Conservation (phyloP, 2,888 invertebrate species). For the Serripes groenlandicus region DNA sequence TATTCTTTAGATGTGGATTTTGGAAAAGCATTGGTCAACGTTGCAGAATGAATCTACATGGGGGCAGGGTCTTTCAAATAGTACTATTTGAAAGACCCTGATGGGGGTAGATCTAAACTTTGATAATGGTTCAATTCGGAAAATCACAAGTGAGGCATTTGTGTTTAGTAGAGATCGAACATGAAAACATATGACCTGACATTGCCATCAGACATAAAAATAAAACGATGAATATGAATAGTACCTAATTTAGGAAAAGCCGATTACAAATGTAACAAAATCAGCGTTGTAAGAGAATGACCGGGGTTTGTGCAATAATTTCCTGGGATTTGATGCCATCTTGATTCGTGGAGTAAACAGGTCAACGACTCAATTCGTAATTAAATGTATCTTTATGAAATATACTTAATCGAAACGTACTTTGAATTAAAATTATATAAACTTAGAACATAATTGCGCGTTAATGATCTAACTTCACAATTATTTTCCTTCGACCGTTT, state of each 20-base stretch:
- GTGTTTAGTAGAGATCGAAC: not conserved
- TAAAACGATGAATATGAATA: not conserved
- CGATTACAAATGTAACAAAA: not conserved
- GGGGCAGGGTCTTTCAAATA: too few relatives aligned
- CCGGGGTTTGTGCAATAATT: not conserved
- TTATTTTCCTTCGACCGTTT: too few relatives aligned
- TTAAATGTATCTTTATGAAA: too few relatives aligned
- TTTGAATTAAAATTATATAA: too few relatives aligned
- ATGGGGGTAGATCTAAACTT: too few relatives aligned
- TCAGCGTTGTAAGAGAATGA: not conserved
- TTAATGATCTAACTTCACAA: too few relatives aligned
- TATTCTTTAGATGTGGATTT: too few relatives aligned
- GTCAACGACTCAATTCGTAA: not conserved
- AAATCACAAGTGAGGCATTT: not conserved
- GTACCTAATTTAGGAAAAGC: not conserved
- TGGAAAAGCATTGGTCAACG: too few relatives aligned
- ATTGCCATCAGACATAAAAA: not conserved
- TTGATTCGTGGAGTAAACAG: not conserved
- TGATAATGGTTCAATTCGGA: not conserved
- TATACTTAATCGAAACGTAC: too few relatives aligned
- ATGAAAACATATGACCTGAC: not conserved
- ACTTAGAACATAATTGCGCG: too few relatives aligned
- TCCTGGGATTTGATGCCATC: not conserved
- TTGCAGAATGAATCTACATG: too few relatives aligned
- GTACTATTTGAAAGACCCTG: too few relatives aligned